Evolutionary conservation across 2,113 vertebrate genomes (phyloP), one percentile per base, ranked within the genome.

Genomic region (Athene cunicularia): DNA sequence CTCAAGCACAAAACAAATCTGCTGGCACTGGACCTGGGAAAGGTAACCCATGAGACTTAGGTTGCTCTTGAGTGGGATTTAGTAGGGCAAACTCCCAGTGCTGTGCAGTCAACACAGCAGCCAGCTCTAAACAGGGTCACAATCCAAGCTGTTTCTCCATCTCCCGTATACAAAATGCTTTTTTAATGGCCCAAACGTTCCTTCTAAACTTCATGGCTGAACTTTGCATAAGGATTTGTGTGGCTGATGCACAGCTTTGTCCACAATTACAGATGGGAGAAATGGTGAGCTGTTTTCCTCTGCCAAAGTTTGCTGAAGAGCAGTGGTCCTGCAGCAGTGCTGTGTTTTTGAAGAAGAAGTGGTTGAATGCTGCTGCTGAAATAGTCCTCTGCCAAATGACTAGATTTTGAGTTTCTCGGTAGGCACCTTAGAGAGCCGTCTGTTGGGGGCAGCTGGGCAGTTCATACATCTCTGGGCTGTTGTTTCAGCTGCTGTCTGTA

Each of bases 1-100:
- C 98, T 80, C 99, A 99, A 98, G 98, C 99, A 97, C 99, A 99
- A 98, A 99, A 98, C 98, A 99, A 99, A 98, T 97, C 99, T 95
- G 97, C 99, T 91, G 98, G 98, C 95, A 97, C 99, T 97, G 99
- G 98, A 97, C 98, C 99, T 95, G 99, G 99, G 97, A 99, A 99
- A 99, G 99, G 99, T 99, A 99, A 89, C 59, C 60, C 35, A 6
- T 5, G 12, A 89, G 72, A n/a, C n/a, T 53, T n/a, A 80, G n/a
- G 41, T 45, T 73, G 17, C 68, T 86, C 39, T 58, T 37, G 19
- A 82, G 39, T 30, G 71, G 27, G 62, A 13, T 68, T 87, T 82
- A 50, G 59, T 4, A 67, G 76, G 80, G 82, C 39, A 16, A 19
- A 26, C 30, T 88, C 63, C 50, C 72, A 66, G 84, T 68, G 77